Conservation (phyloP, 2,113 vertebrate genomes). For the Neomonachus schauinslandi region DNA sequence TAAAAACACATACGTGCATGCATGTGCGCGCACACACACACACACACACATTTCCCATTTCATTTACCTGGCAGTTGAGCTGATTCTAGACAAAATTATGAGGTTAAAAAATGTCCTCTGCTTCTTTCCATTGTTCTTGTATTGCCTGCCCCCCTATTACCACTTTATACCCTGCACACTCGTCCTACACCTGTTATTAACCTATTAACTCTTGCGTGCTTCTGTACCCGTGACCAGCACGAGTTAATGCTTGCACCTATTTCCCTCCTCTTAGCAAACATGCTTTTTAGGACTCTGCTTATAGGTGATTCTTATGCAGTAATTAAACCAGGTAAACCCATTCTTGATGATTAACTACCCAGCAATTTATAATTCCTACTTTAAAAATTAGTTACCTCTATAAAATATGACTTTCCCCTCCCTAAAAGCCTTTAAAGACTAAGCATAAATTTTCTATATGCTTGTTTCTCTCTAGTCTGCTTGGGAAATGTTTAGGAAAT, state of each 20-base stretch:
- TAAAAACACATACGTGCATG: background rate
- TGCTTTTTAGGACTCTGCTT: background rate
- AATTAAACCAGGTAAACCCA: background rate
- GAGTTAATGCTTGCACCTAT: background rate
- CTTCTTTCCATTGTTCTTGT: background rate
- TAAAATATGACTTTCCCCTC: background rate
- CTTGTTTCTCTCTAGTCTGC: background rate
- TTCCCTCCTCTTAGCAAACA: background rate
- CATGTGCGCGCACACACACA: background rate
- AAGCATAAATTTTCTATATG: background rate
- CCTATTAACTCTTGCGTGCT: background rate
- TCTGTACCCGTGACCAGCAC: background rate
- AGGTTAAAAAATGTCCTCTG: background rate
- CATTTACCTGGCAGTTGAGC: background rate
- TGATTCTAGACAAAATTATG: background rate
- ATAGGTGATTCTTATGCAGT: background rate
- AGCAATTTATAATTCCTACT: background rate
- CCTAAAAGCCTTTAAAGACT: background rate
- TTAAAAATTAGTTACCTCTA: background rate
- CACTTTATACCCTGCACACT: background rate
- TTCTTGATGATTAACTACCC: background rate
- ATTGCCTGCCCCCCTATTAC: background rate
- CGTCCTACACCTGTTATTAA: background rate
- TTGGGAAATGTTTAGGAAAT: background rate
- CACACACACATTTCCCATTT: background rate